Conservation (phyloP, 2,113 vertebrate genomes). For the Sinocyclocheilus rhinocerous region DNA sequence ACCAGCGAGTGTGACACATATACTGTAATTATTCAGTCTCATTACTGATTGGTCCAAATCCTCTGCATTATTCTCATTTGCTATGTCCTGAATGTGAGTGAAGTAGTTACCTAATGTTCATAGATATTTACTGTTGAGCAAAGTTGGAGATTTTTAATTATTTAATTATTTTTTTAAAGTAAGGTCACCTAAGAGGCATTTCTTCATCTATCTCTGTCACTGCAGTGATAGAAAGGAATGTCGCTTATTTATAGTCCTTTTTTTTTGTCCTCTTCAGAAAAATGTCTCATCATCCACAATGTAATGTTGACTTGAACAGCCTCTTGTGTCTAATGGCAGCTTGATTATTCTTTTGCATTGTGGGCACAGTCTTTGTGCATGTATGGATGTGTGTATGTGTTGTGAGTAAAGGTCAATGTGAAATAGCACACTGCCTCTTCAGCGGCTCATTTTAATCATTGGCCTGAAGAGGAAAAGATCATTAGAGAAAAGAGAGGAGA, state of each 20-base stretch:
- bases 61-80: neutral
- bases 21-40: no score
- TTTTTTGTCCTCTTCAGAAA: slow-evolving; percentile 7
- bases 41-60: neutral
- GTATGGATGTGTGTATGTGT: neutral
- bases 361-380: neutral
- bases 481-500: slow-evolving; percentile 32
- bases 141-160: neutral
- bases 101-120: neutral
- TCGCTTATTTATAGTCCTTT: neutral
- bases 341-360: slow-evolving; percentile 40
- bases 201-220: neutral
- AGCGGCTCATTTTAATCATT: slow-evolving; percentile 42
- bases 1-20: no score
- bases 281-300: neutral
- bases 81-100: neutral
- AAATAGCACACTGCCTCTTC: slow-evolving; percentile 46
- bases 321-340: slow-evolving; percentile 33
- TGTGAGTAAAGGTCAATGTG: slow-evolving; percentile 46
- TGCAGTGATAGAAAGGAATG: neutral
- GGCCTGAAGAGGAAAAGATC: slow-evolving; percentile 16
- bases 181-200: neutral
- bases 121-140: neutral
- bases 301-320: neutral
- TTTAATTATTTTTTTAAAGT: neutral